A percentile compares a stretch with the other conserved stretches of the same genome.
phyloP scores from a whole-genome alignment of 2,797 vertebrate species.

The Mastacembelus armatus region DNA sequence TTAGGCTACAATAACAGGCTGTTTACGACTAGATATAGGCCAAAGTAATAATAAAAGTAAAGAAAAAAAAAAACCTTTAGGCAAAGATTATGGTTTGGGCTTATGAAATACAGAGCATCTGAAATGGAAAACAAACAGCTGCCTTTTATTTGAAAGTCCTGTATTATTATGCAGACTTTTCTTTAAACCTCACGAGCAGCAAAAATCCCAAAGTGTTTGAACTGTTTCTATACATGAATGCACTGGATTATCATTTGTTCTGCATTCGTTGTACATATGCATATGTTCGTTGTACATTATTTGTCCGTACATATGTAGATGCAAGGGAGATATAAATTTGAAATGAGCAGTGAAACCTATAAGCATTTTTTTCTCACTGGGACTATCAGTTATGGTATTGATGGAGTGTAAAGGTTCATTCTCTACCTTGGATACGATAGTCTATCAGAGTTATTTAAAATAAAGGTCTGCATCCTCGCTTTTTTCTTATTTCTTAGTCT shows the following conservation, averaged over 20 bases:
- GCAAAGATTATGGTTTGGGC: too few relatives aligned
- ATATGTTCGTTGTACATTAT: not conserved
- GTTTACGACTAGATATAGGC: too few relatives aligned
- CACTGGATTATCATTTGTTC: not conserved
- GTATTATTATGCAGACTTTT: too few relatives aligned
- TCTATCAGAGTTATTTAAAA: not conserved
- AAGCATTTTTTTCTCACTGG: conserved; percentile 4
- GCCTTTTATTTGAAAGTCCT: not conserved
- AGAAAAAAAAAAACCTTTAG: too few relatives aligned
- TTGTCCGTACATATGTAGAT: not conserved
- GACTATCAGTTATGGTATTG: conserved; percentile 4
- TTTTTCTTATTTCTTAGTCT: conserved; percentile 7
- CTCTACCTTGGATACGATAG: conserved; percentile 12
- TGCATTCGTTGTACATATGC: too few relatives aligned
- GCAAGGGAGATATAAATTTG: conserved; percentile 14
- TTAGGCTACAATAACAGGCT: too few relatives aligned
- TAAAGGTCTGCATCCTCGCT: not conserved
- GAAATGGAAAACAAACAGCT: not conserved
- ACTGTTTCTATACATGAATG: not conserved
- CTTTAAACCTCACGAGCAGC: too few relatives aligned
- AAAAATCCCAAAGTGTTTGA: not conserved
- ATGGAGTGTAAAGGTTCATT: conserved; percentile 11
- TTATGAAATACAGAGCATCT: too few relatives aligned
- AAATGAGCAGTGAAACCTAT: conserved; percentile 20
- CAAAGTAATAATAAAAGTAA: too few relatives aligned